A percentile compares a stretch with the other conserved stretches of the same genome.
These are phyloP conservation scores for Anomalospiza imberbis DNA, from an alignment of 2,797 vertebrate genomes.

Conservation along the genomic window DNA sequence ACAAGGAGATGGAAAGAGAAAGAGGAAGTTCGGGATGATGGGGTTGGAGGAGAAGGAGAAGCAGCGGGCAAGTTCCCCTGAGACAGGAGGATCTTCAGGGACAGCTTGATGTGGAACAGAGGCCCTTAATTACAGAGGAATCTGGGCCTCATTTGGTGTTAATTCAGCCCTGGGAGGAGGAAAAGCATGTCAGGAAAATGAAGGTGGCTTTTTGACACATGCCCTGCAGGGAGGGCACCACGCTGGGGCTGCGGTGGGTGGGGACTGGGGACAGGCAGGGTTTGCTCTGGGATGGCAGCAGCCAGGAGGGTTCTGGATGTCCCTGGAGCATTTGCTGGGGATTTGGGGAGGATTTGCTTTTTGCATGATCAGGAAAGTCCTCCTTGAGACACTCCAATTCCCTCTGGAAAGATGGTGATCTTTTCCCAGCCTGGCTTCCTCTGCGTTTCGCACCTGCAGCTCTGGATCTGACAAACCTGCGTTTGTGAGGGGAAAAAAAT, in stretches of 20 bases:
- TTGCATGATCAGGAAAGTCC: not conserved
- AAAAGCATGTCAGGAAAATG: slow-evolving; percentile 22
- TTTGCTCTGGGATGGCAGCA: not conserved
- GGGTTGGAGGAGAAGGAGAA: not conserved
- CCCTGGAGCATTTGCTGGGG: not conserved
- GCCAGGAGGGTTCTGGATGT: not conserved
- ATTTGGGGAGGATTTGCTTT: not conserved
- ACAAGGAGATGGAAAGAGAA: not conserved
- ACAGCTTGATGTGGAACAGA: not conserved
- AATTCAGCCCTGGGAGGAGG: not conserved
- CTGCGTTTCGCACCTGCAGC: not conserved
- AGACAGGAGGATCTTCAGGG: not conserved
- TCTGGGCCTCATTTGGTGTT: not conserved
- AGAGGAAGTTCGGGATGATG: not conserved
- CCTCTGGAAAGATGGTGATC: not conserved
- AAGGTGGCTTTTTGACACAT: not conserved
- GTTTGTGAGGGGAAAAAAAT: not conserved
- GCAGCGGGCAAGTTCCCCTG: not conserved
- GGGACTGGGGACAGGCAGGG: not conserved
- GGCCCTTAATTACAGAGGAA: not conserved
- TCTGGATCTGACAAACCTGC: not conserved
- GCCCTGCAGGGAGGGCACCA: not conserved
- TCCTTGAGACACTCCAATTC: not conserved
- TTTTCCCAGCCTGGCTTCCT: not conserved
- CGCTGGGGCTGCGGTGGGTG: fast-evolving